Conservation (phyloP, 2,113 vertebrate species). For the Glaucomys volans region DNA sequence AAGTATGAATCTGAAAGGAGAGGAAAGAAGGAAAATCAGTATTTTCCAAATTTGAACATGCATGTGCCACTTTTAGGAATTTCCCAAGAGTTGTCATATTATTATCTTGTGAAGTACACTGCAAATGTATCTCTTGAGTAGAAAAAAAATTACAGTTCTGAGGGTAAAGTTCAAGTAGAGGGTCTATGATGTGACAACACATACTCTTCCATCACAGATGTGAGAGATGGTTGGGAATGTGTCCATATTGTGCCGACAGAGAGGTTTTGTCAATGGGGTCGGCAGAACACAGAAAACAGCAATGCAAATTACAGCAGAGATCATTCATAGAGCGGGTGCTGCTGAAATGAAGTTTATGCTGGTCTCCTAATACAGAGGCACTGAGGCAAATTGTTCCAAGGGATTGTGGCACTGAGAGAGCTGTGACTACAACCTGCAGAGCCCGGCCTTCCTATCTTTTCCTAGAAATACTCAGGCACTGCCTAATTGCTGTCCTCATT, state of each 20-base stretch:
- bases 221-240: neutral
- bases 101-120: neutral
- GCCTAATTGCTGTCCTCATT: neutral
- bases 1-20: neutral
- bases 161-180: neutral
- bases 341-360: accelerated
- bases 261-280: neutral
- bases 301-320: neutral
- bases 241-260: neutral
- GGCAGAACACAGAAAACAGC: neutral
- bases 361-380: neutral
- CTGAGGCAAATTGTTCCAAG: neutral
- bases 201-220: neutral
- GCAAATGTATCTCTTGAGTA: neutral
- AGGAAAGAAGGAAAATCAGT: neutral
- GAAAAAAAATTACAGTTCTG: neutral
- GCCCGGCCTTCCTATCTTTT: neutral
- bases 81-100: neutral
- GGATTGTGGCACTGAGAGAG: neutral
- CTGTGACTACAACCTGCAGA: neutral
- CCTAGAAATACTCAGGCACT: neutral
- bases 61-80: accelerated
- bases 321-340: neutral
- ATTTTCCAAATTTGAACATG: neutral
- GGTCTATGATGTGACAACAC: neutral